These are phyloP conservation scores for Cyanoramphus novaezelandiae DNA, from an alignment of 2,113 vertebrate species.

Conservation along the genomic window DNA sequence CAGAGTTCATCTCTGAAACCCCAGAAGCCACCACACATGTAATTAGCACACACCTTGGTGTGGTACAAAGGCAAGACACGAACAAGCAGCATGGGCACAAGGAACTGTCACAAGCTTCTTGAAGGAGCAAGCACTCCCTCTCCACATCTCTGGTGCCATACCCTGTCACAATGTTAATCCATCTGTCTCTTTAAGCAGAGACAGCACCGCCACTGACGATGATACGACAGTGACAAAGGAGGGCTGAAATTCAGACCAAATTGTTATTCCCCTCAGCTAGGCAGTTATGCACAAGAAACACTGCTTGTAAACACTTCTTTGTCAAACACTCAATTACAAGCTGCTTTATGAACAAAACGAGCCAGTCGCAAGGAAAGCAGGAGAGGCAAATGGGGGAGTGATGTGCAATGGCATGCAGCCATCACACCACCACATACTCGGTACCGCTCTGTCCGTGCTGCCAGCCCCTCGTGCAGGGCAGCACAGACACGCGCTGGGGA, in stretches of 20 bases:
- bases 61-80: neutral
- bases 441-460: accelerated
- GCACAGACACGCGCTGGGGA: accelerated
- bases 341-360: conserved; percentile 65
- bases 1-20: neutral
- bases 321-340: conserved; percentile 67
- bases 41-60: neutral
- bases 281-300: conserved; percentile 59
- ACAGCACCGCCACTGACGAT: neutral
- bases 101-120: neutral
- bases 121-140: neutral
- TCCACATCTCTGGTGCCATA: accelerated
- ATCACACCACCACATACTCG: neutral
- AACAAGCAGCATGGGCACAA: accelerated
- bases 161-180: neutral
- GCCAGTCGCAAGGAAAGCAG: conserved; percentile 1
- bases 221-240: conserved; percentile 52
- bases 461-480: neutral
- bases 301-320: conserved; percentile 65
- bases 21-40: neutral
- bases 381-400: neutral
- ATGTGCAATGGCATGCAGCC: neutral
- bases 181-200: conserved; percentile 36
- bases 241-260: conserved; percentile 57
- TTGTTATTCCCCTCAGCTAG: conserved; percentile 71